Conservation (phyloP, 2,797 vertebrate genomes). For the Luscinia luscinia region DNA sequence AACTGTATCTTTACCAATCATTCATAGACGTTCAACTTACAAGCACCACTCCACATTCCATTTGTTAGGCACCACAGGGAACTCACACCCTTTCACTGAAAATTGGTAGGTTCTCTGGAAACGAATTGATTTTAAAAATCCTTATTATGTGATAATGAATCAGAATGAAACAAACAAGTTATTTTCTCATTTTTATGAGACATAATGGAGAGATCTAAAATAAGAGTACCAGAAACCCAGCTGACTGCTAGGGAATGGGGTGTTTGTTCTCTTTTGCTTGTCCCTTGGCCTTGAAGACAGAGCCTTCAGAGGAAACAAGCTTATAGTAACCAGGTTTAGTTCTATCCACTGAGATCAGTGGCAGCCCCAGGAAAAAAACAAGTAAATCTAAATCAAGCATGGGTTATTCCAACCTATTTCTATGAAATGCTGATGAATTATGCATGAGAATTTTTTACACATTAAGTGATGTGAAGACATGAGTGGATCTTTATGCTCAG, state of each 20-base stretch:
- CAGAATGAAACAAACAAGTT: not conserved
- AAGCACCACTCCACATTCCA: not conserved
- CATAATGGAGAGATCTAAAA: not conserved
- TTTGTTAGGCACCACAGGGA: not conserved
- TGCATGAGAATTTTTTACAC: not conserved
- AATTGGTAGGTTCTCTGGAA: not conserved
- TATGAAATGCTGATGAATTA: not conserved
- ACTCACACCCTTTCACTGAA: not conserved
- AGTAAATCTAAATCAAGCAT: slow-evolving; percentile 6
- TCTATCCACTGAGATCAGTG: not conserved
- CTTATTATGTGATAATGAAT: not conserved
- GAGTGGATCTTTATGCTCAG: not conserved
- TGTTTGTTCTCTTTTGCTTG: not conserved
- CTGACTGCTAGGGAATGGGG: not conserved
- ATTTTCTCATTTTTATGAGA: not conserved
- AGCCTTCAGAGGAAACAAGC: not conserved
- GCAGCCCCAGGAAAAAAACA: not conserved
- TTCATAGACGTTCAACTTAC: not conserved
- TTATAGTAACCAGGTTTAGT: not conserved
- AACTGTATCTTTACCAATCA: not conserved
- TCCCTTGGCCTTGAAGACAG: not conserved
- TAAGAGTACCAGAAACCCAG: not conserved
- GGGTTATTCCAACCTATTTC: not conserved
- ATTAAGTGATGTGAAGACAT: not conserved
- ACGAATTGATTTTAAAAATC: not conserved